Base-by-base conservation (phyloP, 2,113 vertebrate genomes). In the Psophia crepitans region DNA sequence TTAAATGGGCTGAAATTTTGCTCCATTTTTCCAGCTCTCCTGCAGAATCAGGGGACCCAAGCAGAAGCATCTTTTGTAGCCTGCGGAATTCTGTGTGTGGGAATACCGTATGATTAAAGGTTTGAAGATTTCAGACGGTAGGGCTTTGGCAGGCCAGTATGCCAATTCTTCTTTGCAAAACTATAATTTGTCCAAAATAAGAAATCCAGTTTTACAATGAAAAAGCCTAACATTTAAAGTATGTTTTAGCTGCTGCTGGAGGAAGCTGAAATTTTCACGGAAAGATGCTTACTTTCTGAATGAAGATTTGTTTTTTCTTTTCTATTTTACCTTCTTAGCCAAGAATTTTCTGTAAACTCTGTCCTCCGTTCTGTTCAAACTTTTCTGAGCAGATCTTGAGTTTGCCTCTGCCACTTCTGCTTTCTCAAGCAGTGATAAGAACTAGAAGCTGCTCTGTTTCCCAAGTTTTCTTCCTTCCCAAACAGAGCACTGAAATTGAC, bases 171-270 rank as follows among this genome's bases (percentile, higher is more conserved):
- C 63, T 65, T 81, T 54, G 74, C 8, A 88, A 86, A 96, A 48
- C 58, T 90, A 3, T 88, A 77, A 90, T 94, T 95, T 86, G 37
- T 95, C 71, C 63, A 64, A 84, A 90, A 84, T 92, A 83, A 92
- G 75, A 88, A 78, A 89, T 58, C 5, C 30, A 76, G 35, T 84
- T 91, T 91, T 68, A 76, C 41, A 76, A 30, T 43, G 14, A 80
- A 93, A 89, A 88, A 0, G 5, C 7, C 4, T 85, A 57, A 53
- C 32, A 61, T 64, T 94, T 64, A 80, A 79, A 83, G 41, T 58
- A 43, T 26, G 27, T 48, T 91, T 89, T 56, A 46, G 15, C 18
- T 87, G 48, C 39, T 73, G 90, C 70, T 61, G 49, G 30, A 84
- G 48, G 23, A 66, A 54, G 21, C 11, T 65, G 57, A 51, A 61